A percentile compares a stretch with the other conserved stretches of the same genome.
Evolutionary conservation across 2,797 vertebrate species (phyloP).

Genomic region (Moxostoma hubbsi): DNA sequence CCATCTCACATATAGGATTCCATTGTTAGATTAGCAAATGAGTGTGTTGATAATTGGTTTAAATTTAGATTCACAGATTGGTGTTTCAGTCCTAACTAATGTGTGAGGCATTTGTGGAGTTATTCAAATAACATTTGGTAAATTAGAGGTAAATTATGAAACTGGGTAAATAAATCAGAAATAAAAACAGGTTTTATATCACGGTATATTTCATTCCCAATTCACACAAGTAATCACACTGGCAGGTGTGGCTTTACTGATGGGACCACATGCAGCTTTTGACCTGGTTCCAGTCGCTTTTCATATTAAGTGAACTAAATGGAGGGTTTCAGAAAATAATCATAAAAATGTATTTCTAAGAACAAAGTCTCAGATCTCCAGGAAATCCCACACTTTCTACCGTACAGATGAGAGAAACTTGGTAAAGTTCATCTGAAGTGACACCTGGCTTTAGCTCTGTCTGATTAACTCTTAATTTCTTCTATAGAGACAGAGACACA

Average conservation of each 20-base stretch:
- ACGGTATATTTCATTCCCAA: not conserved
- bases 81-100: not conserved
- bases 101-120: not conserved
- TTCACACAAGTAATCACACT: not conserved
- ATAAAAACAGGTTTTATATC: not conserved
- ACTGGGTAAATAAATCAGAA: not conserved
- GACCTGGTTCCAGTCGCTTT: slow-evolving; percentile 62
- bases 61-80: slow-evolving; percentile 36
- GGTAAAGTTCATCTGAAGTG: slow-evolving; percentile 13
- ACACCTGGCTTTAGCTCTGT: slow-evolving; percentile 45
- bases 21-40: slow-evolving; percentile 28
- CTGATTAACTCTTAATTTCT: slow-evolving; percentile 55
- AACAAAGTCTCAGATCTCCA: not conserved
- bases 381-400: slow-evolving; percentile 12
- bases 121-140: not conserved
- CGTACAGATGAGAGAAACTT: not conserved
- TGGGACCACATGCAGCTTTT: not conserved
- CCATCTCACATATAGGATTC: slow-evolving; percentile 16
- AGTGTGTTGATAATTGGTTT: slow-evolving; percentile 46
- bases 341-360: not conserved
- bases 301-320: slow-evolving; percentile 44
- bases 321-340: not conserved
- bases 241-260: not conserved
- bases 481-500: slow-evolving; percentile 25
- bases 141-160: slow-evolving; percentile 17